These are phyloP conservation scores for Volucella inflata DNA, from an alignment of 2,888 invertebrate species.

Conservation along the genomic window DNA sequence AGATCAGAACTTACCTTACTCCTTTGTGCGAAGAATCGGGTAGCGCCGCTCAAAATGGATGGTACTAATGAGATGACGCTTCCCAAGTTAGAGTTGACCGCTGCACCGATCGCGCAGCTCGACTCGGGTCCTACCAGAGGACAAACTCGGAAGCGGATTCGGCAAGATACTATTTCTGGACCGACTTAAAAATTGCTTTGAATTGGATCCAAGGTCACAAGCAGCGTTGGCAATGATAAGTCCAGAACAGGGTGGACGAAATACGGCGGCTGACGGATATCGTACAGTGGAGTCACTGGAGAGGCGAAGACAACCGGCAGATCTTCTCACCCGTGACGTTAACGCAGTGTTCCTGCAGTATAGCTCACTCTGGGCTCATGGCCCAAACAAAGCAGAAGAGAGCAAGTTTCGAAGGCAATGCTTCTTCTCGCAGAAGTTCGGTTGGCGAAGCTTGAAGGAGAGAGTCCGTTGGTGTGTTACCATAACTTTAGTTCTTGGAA, in stretches of 20 bases:
- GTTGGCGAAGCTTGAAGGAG: too few relatives aligned
- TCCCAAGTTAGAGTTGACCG: too few relatives aligned
- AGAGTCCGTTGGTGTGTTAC: too few relatives aligned
- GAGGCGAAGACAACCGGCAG: slow-evolving; percentile 1
- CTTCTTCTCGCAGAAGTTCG: too few relatives aligned
- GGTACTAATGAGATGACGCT: too few relatives aligned
- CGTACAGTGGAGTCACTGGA: neutral
- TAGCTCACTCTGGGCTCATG: neutral
- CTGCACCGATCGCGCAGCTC: too few relatives aligned
- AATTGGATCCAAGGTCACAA: too few relatives aligned
- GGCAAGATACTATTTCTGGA: neutral
- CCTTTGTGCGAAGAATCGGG: too few relatives aligned
- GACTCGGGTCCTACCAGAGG: neutral
- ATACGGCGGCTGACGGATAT: neutral
- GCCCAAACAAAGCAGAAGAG: neutral
- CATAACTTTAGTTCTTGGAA: too few relatives aligned
- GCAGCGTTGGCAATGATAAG: neutral
- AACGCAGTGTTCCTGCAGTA: neutral
- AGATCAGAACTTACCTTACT: too few relatives aligned
- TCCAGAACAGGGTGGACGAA: slow-evolving; percentile 1
- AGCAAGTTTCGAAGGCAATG: too few relatives aligned
- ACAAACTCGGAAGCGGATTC: neutral
- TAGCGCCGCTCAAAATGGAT: too few relatives aligned
- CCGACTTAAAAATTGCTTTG: neutral
- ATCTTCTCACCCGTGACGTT: neutral